Evolutionary conservation across 2,888 invertebrate genomes (phyloP).

Genomic region (Harpagoxenus sublaevis): DNA sequence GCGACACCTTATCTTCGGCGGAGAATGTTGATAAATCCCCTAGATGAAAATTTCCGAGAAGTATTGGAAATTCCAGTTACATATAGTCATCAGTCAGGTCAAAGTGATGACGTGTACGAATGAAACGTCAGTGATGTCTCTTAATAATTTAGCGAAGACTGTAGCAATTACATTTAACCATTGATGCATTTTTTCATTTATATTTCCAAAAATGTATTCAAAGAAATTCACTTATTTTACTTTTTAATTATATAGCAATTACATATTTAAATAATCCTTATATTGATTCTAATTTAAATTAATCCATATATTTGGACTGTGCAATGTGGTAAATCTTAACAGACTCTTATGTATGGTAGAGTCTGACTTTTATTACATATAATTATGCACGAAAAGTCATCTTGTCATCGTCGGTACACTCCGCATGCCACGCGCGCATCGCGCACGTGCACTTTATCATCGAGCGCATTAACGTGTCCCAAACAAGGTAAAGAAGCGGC

Average conservation of each 20-base stretch:
- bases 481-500: constrained; percentile 57
- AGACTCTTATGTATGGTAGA: background rate
- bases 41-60: background rate
- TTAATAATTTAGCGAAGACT: background rate
- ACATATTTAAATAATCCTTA: background rate
- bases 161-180: background rate
- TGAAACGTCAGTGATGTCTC: background rate
- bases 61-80: background rate
- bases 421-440: constrained; percentile 32
- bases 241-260: background rate
- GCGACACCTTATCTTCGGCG: background rate
- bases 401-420: constrained; percentile 2
- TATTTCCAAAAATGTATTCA: background rate
- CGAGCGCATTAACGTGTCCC: constrained; percentile 51
- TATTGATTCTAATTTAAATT: background rate
- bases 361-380: background rate
- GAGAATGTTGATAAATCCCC: background rate
- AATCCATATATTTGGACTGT: background rate
- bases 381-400: constrained; percentile 14
- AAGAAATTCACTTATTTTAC: background rate
- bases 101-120: background rate
- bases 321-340: no score
- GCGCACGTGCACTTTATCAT: constrained; percentile 58
- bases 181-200: background rate
- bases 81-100: no score